phyloP scores from a whole-genome alignment of 1,140 invertebrate genomes.

The Sarcophaga peregrina region DNA sequence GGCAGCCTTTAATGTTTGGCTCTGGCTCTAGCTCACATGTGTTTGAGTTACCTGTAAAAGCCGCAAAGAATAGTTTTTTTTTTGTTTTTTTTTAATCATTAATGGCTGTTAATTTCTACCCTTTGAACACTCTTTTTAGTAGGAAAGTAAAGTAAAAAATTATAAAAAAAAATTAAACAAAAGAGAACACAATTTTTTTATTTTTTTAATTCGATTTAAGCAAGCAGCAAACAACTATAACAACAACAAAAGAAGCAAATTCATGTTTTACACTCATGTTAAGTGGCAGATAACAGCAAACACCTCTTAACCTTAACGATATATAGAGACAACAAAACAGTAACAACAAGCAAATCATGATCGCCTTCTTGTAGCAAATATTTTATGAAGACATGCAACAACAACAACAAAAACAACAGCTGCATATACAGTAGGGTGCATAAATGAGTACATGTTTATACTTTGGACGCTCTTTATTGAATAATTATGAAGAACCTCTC shows the following conservation, averaged over 20 bases:
- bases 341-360: neutral
- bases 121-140: neutral
- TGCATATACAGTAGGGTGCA: no score
- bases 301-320: conserved; percentile 40
- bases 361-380: no score
- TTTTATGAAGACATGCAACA: no score
- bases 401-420: no score
- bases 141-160: no score
- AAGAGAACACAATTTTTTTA: neutral
- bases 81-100: no score
- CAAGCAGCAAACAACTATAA: neutral
- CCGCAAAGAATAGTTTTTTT: neutral
- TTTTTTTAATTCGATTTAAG: no score
- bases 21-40: neutral
- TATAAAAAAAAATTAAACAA: neutral
- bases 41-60: conserved; percentile 8
- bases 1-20: neutral
- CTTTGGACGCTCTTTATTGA: no score
- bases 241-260: conserved; percentile 28
- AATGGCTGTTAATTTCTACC: conserved; percentile 39
- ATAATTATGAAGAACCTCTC: no score
- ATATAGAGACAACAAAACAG: neutral
- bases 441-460: no score
- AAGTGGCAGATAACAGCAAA: conserved; percentile 43
- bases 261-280: conserved; percentile 43